Evolutionary conservation across 2,797 vertebrate species (phyloP).

Genomic region (Semaprochilodus insignis): DNA sequence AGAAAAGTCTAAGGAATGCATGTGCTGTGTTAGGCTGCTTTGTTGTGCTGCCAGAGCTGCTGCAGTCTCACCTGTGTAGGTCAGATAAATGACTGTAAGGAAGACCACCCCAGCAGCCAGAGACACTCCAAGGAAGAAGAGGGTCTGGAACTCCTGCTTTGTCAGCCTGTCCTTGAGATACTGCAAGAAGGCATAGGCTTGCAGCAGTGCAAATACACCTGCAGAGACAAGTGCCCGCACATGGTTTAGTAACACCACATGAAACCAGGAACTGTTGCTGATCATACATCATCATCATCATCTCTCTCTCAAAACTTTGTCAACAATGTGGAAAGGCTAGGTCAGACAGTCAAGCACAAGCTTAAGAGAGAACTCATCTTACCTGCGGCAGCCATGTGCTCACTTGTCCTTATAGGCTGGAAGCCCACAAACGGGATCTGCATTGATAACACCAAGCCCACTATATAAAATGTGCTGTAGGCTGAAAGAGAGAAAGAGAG

Average conservation of each 20-base stretch:
- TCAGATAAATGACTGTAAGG: slow-evolving; percentile 97
- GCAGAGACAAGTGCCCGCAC: slow-evolving; percentile 43
- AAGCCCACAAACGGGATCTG: slow-evolving; percentile 99
- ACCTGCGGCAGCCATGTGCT: slow-evolving; percentile 80
- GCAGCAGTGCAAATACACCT: slow-evolving; percentile 96
- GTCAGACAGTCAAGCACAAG: not conserved
- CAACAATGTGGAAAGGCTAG: not conserved
- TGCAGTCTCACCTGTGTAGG: slow-evolving; percentile 89
- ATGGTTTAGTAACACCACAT: slow-evolving; percentile 10
- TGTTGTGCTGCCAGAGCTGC: not conserved
- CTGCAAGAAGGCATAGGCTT: slow-evolving; percentile 96
- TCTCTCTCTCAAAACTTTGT: not conserved
- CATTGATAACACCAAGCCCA: slow-evolving; percentile 89
- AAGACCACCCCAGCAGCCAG: slow-evolving; percentile 94
- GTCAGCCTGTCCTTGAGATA: slow-evolving; percentile 97
- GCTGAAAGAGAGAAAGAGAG: slow-evolving; percentile 46
- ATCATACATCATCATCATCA: not conserved
- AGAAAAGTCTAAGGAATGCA: not conserved
- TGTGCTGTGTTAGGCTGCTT: not conserved
- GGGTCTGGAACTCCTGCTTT: slow-evolving; percentile 97
- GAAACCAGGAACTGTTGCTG: not conserved
- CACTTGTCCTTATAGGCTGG: slow-evolving; percentile 98
- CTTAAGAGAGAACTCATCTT: slow-evolving; percentile 1
- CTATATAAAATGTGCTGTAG: slow-evolving; percentile 57
- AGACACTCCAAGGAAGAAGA: slow-evolving; percentile 97